Conservation (phyloP, 2,113 vertebrate genomes). For the Vombatus ursinus region DNA sequence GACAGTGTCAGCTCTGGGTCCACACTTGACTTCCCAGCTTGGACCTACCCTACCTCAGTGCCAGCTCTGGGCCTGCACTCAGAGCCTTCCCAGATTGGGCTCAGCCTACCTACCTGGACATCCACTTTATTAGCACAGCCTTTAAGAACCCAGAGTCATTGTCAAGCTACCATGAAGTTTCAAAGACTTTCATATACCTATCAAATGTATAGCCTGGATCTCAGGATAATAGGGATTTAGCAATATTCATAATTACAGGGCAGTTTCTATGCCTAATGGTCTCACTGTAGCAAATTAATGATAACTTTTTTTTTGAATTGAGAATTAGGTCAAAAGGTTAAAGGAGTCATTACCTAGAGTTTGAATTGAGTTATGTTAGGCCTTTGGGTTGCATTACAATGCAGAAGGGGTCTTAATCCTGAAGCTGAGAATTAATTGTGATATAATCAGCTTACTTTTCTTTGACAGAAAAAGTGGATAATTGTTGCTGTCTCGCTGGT, state of each 20-base stretch:
- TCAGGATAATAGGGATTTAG: background rate
- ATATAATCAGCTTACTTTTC: constrained; percentile 63
- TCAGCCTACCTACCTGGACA: background rate
- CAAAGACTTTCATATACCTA: background rate
- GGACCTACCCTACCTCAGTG: too few relatives aligned
- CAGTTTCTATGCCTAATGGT: background rate
- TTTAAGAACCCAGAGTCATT: background rate
- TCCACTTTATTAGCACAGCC: background rate
- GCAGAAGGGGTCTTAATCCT: background rate
- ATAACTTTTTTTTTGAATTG: background rate
- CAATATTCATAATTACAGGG: too few relatives aligned
- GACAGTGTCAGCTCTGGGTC: too few relatives aligned
- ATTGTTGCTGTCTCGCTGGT: constrained; percentile 87
- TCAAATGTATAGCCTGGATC: background rate
- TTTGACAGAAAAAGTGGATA: constrained; percentile 94
- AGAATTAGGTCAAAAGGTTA: background rate
- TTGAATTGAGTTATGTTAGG: background rate
- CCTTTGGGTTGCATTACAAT: background rate
- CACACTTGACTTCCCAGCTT: too few relatives aligned
- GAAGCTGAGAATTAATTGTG: background rate
- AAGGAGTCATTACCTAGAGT: background rate
- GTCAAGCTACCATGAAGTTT: background rate
- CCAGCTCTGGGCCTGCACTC: too few relatives aligned
- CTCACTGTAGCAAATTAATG: background rate
- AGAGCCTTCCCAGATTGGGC: background rate